phyloP scores from a whole-genome alignment of 2,888 invertebrate species.

The Anagyrus pseudococci region DNA sequence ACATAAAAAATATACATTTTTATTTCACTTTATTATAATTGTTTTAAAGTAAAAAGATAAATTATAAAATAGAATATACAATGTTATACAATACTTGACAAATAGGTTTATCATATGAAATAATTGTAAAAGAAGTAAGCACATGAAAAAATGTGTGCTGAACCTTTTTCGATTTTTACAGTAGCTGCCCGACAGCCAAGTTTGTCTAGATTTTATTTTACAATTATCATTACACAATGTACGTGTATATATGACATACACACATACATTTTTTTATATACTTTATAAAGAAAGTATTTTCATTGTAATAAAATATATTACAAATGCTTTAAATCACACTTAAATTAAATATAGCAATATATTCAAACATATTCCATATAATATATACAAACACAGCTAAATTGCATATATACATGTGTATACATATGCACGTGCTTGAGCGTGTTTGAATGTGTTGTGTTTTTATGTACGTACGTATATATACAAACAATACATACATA shows the following conservation, averaged over 20 bases:
- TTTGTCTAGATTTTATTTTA: constrained; percentile 22
- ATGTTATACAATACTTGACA: constrained; percentile 29
- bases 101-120: constrained; percentile 31
- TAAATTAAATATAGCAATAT: constrained; percentile 27
- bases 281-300: too few species aligned
- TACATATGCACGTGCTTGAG: not conserved
- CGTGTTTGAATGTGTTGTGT: too few species aligned
- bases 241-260: constrained; percentile 21
- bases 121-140: constrained; percentile 13
- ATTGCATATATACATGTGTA: constrained; percentile 11
- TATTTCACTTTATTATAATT: too few species aligned
- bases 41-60: constrained; percentile 35
- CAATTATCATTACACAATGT: constrained; percentile 20
- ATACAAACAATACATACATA: too few species aligned
- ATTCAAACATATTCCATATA: constrained; percentile 9
- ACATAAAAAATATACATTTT: too few species aligned
- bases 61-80: constrained; percentile 38
- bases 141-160: constrained; percentile 23
- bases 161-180: constrained; percentile 29
- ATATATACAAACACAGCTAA: constrained; percentile 31
- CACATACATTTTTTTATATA: too few species aligned
- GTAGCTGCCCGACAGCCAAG: constrained; percentile 15
- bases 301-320: constrained; percentile 32
- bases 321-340: constrained; percentile 13
- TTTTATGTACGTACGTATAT: too few species aligned